Evolutionary conservation across 2,888 invertebrate species (phyloP), one percentile per base, ranked within the genome.

Genomic region (Autographa pulchrina): DNA sequence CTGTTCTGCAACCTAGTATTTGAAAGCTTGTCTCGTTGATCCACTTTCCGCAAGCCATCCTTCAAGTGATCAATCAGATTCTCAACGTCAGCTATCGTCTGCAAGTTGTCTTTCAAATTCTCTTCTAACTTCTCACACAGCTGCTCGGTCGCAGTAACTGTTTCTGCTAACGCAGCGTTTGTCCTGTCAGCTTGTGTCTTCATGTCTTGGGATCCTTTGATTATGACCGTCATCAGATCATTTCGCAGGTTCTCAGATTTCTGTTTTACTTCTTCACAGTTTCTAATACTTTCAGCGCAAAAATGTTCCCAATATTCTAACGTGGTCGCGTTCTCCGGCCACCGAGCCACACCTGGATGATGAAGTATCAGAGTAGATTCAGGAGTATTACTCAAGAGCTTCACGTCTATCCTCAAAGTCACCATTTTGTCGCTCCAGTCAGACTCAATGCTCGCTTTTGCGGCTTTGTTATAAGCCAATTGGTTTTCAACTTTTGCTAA

Each of bases 391-490:
- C 96, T 96, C 9, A 97, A 94, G 88, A 97, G 98, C 2, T 93
- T 89, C 0, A 97, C 96, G 81, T 99, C 99, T 16, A 98, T 95
- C 79, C 97, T 97, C 82, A 98, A 96, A 0, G 98, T 96, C 60
- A 97, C 96, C 86, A 96, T 97, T 92, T 99, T 99, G 89, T 99
- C 98, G 81, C 98, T 98, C 98, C 98, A 99, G 89, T 99, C 99
- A 81, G 96, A 97, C 92, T 99, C 99, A 72, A 99, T 93, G 31
- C 97, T 96, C 58, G 97, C 96, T 89, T 99, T 98, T 0, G 97
- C 97, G 6, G 98, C 97, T 87, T 97, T 97, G 86, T 98, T 97
- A 84, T 97, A 97, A n/a, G 96, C 88, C 88, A 98, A 96, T 89
- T 98, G 98, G 38, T 94, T 91, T 77, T 98, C 97, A 1, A 98